Conservation (phyloP, 2,113 vertebrate species). For the Sylvilagus bachmani region DNA sequence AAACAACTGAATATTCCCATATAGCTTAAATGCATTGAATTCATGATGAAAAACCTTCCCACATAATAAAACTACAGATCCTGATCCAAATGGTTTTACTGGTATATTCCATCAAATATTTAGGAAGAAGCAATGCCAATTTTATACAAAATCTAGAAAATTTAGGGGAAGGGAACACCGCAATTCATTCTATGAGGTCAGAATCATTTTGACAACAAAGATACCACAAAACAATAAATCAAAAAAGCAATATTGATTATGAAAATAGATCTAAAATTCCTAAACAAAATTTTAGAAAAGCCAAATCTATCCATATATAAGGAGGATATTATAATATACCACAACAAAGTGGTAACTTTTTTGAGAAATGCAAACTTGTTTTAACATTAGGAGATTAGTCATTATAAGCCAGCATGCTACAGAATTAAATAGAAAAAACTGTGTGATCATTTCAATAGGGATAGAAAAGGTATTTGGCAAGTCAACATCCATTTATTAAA, state of each 20-base stretch:
- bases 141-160: not conserved
- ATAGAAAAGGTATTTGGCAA: not conserved
- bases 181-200: slow-evolving; percentile 17
- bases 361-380: not conserved
- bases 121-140: not conserved
- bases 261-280: not conserved
- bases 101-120: slow-evolving; percentile 15
- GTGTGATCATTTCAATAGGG: not conserved
- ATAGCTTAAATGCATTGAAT: slow-evolving; percentile 38
- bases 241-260: not conserved
- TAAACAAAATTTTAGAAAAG: not conserved
- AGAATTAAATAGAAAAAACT: not conserved
- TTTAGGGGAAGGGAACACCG: not conserved
- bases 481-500: not conserved
- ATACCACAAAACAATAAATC: not conserved
- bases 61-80: not conserved
- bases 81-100: not conserved
- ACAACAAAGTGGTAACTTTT: not conserved
- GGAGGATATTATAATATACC: not conserved
- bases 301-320: not conserved
- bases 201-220: not conserved
- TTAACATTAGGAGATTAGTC: not conserved
- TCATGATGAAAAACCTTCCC: not conserved
- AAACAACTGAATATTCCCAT: not conserved
- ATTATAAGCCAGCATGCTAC: not conserved